Conservation (phyloP, 2,797 vertebrate species). For the Varecia variegata region DNA sequence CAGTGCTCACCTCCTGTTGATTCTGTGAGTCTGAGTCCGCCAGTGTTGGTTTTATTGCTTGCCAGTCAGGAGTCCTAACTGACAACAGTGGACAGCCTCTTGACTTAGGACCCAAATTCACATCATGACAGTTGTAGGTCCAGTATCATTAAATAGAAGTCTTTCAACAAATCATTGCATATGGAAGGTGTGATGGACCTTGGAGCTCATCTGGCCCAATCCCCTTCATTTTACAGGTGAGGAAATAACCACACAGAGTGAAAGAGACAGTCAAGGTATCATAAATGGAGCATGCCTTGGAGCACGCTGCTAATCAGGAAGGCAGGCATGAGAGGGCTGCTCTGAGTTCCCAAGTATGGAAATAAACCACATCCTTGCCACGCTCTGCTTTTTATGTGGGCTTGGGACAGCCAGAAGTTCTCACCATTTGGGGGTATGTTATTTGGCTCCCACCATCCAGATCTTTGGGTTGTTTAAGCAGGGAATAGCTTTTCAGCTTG, state of each 20-base stretch:
- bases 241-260: neutral
- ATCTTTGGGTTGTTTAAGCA: neutral
- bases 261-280: neutral
- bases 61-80: neutral
- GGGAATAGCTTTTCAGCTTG: neutral
- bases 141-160: neutral
- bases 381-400: neutral
- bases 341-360: neutral
- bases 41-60: neutral
- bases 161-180: neutral
- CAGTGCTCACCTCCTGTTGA: neutral
- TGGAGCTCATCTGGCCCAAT: neutral
- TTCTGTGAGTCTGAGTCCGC: neutral
- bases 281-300: too few species aligned
- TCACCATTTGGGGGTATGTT: neutral
- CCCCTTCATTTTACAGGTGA: neutral
- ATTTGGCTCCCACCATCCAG: neutral
- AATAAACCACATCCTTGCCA: neutral
- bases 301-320: neutral
- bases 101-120: neutral
- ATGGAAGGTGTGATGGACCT: neutral
- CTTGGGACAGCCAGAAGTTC: neutral
- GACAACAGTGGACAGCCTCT: neutral
- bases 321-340: rapidly evolving
- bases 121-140: neutral